These are phyloP conservation scores for Coreoperca whiteheadi DNA, from an alignment of 2,113 vertebrate genomes.

Conservation along the genomic window DNA sequence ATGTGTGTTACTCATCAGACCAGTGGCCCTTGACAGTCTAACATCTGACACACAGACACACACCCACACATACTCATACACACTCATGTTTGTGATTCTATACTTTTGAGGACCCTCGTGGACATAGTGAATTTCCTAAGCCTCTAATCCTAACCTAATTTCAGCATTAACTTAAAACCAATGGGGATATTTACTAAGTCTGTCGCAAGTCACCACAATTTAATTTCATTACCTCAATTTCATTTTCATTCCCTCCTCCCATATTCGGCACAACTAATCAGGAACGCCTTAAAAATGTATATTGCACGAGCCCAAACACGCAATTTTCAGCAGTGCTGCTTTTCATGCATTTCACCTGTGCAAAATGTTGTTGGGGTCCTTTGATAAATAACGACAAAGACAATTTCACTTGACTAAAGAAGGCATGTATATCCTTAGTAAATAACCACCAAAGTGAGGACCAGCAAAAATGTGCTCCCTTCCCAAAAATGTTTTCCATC, in stretches of 20 bases:
- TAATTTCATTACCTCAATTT: too few relatives aligned
- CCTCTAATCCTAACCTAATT: not conserved
- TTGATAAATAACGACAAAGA: not conserved
- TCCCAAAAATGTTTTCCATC: not conserved
- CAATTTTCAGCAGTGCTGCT: not conserved
- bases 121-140: not conserved
- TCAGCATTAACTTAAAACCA: not conserved
- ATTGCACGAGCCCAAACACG: not conserved
- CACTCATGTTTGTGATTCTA: not conserved
- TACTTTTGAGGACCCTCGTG: not conserved
- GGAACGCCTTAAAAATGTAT: not conserved
- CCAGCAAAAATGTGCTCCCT: not conserved
- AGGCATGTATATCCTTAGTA: too few relatives aligned
- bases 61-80: slow-evolving; percentile 6
- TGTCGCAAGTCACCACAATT: not conserved
- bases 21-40: slow-evolving; percentile 35
- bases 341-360: not conserved
- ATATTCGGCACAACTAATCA: not conserved
- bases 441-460: not conserved
- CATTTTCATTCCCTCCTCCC: not conserved
- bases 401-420: not conserved
- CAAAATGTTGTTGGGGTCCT: not conserved
- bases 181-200: not conserved
- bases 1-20: slow-evolving; percentile 41
- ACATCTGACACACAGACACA: slow-evolving; percentile 25